Evolutionary conservation across 2,113 vertebrate species (phyloP).

Genomic region (Colistium nudipinnis): DNA sequence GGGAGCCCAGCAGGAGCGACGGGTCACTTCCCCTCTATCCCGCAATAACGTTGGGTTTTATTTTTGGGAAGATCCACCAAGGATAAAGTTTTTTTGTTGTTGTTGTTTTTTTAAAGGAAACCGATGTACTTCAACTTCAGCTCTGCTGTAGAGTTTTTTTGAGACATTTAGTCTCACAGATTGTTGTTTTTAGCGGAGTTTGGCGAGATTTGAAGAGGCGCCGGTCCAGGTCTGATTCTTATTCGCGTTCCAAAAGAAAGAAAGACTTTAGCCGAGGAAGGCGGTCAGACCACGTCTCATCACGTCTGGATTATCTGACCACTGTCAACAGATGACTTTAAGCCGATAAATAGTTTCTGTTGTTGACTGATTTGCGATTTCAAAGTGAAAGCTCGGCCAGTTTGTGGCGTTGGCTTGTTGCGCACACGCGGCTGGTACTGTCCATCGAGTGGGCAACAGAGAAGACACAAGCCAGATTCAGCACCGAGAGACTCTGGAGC

Average conservation of each 20-base stretch:
- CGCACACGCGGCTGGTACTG: slow-evolving; percentile 27
- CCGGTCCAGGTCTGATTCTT: background rate
- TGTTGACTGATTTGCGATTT: slow-evolving; percentile 19
- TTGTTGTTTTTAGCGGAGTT: slow-evolving; percentile 1
- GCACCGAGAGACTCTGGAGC: slow-evolving; percentile 41
- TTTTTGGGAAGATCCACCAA: slow-evolving; percentile 18
- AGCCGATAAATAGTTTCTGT: background rate
- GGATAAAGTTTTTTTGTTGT: slow-evolving; percentile 57
- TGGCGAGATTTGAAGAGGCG: slow-evolving; percentile 25
- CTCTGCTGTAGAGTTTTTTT: slow-evolving; percentile 23
- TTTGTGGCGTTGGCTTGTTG: slow-evolving; percentile 12
- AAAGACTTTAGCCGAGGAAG: slow-evolving; percentile 18
- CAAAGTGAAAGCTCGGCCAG: slow-evolving; percentile 10
- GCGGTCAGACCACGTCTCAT: background rate
- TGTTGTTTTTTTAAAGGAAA: slow-evolving; percentile 43
- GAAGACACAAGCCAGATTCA: slow-evolving; percentile 12
- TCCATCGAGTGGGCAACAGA: slow-evolving; percentile 50
- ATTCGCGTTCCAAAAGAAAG: background rate
- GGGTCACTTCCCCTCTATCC: slow-evolving; percentile 5
- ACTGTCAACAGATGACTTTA: background rate
- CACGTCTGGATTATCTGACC: slow-evolving; percentile 59
- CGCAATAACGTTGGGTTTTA: background rate
- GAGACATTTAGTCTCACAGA: background rate
- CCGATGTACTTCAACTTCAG: slow-evolving; percentile 2
- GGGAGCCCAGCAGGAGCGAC: slow-evolving; percentile 54